Conservation (phyloP, 1,140 invertebrate species). For the Eufriesea mexicana region DNA sequence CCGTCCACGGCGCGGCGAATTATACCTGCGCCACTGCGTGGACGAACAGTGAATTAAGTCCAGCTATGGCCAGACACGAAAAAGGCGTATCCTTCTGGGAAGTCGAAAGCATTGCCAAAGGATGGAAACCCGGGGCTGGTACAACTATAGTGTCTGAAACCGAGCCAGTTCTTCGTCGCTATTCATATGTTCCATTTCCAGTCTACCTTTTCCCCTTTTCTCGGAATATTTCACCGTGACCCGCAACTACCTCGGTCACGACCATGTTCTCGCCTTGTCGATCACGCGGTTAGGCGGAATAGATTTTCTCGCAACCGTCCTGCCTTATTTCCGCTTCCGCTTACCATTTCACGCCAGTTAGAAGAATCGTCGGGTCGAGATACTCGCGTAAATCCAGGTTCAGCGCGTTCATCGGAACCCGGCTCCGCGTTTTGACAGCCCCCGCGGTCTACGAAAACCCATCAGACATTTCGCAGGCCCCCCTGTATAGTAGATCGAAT, state of each 20-base stretch:
- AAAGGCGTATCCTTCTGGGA: conserved; percentile 61
- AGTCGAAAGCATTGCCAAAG: conserved; percentile 60
- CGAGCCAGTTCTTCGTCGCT: conserved; percentile 45
- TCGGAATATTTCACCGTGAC: conserved; percentile 8
- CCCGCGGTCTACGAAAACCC: too few relatives aligned
- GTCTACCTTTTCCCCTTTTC: not conserved
- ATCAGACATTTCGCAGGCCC: too few relatives aligned
- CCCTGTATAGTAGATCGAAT: too few relatives aligned
- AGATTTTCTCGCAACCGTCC: too few relatives aligned
- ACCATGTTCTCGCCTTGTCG: not conserved
- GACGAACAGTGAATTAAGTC: conserved; percentile 64
- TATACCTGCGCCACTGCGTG: conserved; percentile 27
- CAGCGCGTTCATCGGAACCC: too few relatives aligned
- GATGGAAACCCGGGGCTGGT: conserved; percentile 14
- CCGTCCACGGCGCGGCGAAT: conserved; percentile 17
- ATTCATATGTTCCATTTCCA: conserved; percentile 28
- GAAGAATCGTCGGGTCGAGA: too few relatives aligned
- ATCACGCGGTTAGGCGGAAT: not conserved
- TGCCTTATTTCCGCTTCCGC: too few relatives aligned
- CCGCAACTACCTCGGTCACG: not conserved
- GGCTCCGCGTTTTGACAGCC: too few relatives aligned
- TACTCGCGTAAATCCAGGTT: too few relatives aligned
- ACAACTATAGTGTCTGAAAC: conserved; percentile 63
- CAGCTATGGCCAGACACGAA: conserved; percentile 58
- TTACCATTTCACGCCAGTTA: too few relatives aligned